These are phyloP conservation scores for Eumacrocentrus americanus DNA, from an alignment of 2,888 invertebrate species.

Conservation along the genomic window DNA sequence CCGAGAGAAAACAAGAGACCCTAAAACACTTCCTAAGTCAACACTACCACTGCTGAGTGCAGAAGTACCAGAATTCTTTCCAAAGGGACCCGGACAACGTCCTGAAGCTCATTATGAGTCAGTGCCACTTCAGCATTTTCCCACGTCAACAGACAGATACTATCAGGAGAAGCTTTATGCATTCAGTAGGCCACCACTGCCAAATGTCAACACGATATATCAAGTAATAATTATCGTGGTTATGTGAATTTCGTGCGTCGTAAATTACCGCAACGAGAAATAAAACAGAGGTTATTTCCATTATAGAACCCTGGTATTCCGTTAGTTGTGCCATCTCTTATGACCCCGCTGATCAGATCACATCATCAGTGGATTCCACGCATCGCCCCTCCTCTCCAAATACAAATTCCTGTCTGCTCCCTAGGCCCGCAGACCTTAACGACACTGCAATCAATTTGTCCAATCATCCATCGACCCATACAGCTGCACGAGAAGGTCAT, in stretches of 20 bases:
- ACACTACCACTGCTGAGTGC: slow-evolving; percentile 42
- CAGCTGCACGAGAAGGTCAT: slow-evolving; percentile 38
- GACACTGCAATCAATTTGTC: slow-evolving; percentile 46
- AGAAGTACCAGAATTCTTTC: slow-evolving; percentile 58
- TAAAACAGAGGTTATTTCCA: slow-evolving; percentile 7
- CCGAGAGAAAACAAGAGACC: not conserved
- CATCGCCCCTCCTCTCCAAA: slow-evolving; percentile 42
- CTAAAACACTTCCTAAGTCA: not conserved
- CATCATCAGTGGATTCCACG: slow-evolving; percentile 54
- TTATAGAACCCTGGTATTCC: slow-evolving; percentile 48
- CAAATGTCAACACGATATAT: slow-evolving; percentile 39
- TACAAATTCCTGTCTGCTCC: slow-evolving; percentile 43
- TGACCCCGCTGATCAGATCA: slow-evolving; percentile 43
- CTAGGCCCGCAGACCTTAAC: slow-evolving; percentile 42
- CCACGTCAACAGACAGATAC: slow-evolving; percentile 44
- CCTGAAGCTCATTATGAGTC: slow-evolving; percentile 29
- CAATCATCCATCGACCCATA: slow-evolving; percentile 48
- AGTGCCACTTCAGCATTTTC: slow-evolving; percentile 46
- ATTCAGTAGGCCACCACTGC: slow-evolving; percentile 41
- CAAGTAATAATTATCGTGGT: slow-evolving; percentile 44
- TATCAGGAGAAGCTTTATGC: slow-evolving; percentile 51
- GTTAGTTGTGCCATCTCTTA: slow-evolving; percentile 40
- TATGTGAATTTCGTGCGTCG: not conserved
- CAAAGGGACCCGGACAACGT: slow-evolving; percentile 41
- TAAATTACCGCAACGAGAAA: not conserved